Evolutionary conservation across 1,140 invertebrate genomes (phyloP).

Genomic region (Andrena cerasifolii): DNA sequence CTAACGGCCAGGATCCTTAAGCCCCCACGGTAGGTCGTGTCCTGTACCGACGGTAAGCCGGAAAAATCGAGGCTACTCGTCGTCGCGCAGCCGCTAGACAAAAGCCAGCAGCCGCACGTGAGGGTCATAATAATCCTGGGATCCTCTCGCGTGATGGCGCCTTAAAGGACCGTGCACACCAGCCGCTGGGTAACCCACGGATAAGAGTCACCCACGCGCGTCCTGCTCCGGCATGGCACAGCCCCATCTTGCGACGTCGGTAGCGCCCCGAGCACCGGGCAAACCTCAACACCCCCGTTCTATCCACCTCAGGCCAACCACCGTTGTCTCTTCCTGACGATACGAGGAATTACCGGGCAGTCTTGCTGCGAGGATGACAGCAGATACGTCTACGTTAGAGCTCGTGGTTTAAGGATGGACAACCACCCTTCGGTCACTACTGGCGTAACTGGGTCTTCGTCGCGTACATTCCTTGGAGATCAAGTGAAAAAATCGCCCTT

Average conservation of each 20-base stretch:
- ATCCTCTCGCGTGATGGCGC: slow-evolving; percentile 63
- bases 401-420: neutral
- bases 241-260: neutral
- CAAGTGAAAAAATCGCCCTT: neutral
- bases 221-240: slow-evolving; percentile 28
- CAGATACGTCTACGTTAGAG: slow-evolving; percentile 15
- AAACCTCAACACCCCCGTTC: neutral
- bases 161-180: slow-evolving; percentile 62
- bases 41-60: slow-evolving; percentile 42
- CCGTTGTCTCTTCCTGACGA: neutral
- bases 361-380: slow-evolving; percentile 1
- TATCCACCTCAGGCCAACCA: neutral
- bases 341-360: slow-evolving; percentile 13
- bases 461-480: neutral
- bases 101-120: slow-evolving; percentile 55
- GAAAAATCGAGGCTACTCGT: slow-evolving; percentile 62
- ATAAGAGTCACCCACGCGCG: slow-evolving; percentile 28
- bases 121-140: slow-evolving; percentile 52
- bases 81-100: slow-evolving; percentile 51
- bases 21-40: slow-evolving; percentile 30
- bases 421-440: slow-evolving; percentile 5
- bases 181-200: slow-evolving; percentile 27
- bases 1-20: slow-evolving; percentile 38
- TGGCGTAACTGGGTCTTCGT: slow-evolving; percentile 1
- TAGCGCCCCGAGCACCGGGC: neutral